A percentile compares a stretch with the other conserved stretches of the same genome.
Evolutionary conservation across 2,888 invertebrate species (phyloP).

Genomic region (Empis stercorea): DNA sequence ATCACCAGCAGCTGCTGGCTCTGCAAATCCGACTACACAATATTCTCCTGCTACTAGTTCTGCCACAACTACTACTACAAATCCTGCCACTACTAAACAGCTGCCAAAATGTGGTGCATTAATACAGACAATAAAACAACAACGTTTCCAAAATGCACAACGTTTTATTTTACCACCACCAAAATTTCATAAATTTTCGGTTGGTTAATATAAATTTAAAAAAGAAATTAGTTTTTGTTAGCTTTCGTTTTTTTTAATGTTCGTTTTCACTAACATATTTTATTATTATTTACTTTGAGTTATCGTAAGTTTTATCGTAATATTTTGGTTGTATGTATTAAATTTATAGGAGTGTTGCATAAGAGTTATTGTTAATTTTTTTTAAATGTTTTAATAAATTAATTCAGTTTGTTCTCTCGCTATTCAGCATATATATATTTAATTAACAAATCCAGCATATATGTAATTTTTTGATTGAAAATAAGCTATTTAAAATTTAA

Average conservation of each 20-base stretch:
- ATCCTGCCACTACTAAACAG: constrained; percentile 10
- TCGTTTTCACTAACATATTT: not conserved
- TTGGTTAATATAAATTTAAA: constrained; percentile 4
- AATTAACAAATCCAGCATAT: too few relatives aligned
- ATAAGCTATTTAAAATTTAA: too few relatives aligned
- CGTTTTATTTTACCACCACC: constrained; percentile 22
- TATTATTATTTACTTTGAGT: not conserved
- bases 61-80: constrained; percentile 8
- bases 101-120: constrained; percentile 16
- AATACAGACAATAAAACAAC: constrained; percentile 21
- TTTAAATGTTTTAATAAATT: too few relatives aligned
- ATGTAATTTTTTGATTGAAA: too few relatives aligned
- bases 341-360: too few relatives aligned
- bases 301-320: not conserved
- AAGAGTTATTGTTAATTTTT: too few relatives aligned
- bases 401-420: too few relatives aligned
- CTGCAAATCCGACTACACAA: not conserved
- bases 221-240: constrained; percentile 8
- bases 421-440: too few relatives aligned
- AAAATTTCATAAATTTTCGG: constrained; percentile 10
- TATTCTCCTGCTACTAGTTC: constrained; percentile 4
- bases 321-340: too few relatives aligned
- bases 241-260: not conserved
- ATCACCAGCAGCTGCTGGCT: constrained; percentile 8
- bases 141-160: constrained; percentile 18